These are phyloP conservation scores for Phocoena phocoena DNA, from an alignment of 2,113 vertebrate genomes.

Conservation along the genomic window DNA sequence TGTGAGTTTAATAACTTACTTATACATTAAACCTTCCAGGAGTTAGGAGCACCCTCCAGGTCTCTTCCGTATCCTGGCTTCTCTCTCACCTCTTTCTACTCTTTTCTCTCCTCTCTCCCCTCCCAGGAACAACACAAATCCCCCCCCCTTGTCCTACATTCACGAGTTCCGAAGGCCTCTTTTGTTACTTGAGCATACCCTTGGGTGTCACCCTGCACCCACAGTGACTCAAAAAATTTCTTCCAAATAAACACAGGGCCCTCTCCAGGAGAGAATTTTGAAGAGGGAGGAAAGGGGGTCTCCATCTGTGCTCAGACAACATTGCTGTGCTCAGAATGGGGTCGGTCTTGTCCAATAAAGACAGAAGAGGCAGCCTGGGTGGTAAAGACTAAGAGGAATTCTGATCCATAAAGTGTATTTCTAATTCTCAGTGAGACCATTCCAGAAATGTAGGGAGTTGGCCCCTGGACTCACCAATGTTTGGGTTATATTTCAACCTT, in stretches of 20 bases:
- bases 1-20: background rate
- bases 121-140: background rate
- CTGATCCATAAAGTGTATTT: constrained; percentile 19
- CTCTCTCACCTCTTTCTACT: background rate
- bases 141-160: background rate
- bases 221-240: constrained; percentile 44
- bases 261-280: background rate
- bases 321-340: background rate
- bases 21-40: background rate
- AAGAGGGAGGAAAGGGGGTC: background rate
- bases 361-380: background rate
- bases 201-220: background rate
- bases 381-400: constrained; percentile 14
- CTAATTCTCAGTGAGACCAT: constrained; percentile 35
- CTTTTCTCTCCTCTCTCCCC: background rate
- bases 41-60: background rate
- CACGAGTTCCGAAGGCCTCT: background rate
- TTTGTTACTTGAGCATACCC: background rate
- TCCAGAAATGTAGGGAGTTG: constrained; percentile 69
- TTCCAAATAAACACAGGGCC: constrained; percentile 25
- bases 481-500: constrained; percentile 65
- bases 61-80: background rate
- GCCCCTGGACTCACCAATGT: background rate
- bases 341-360: background rate
- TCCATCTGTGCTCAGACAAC: background rate